These are phyloP conservation scores for Latrodectus geometricus DNA, from an alignment of 1,140 invertebrate genomes.

Conservation along the genomic window DNA sequence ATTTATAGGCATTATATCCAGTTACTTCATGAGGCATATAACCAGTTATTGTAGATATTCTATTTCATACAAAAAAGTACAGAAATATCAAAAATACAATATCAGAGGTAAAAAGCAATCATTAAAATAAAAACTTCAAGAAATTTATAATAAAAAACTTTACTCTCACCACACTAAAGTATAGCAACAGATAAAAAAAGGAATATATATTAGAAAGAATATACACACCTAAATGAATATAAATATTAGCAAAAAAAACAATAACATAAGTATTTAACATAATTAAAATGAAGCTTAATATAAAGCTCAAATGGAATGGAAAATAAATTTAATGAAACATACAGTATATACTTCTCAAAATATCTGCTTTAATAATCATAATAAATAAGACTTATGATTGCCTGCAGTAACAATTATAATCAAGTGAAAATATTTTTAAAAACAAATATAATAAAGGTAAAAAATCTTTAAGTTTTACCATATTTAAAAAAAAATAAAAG, in stretches of 20 bases:
- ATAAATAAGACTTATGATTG: too few relatives aligned
- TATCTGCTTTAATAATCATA: too few relatives aligned
- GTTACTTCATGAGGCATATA: slow-evolving; percentile 86
- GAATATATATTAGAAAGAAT: background rate
- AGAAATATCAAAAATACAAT: slow-evolving; percentile 20
- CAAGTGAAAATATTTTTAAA: too few relatives aligned
- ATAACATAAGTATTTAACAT: background rate
- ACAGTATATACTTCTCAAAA: background rate
- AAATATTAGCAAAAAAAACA: slow-evolving; percentile 4
- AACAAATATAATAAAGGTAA: too few relatives aligned
- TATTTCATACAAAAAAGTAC: slow-evolving; percentile 61
- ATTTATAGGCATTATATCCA: slow-evolving; percentile 83
- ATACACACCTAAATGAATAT: slow-evolving; percentile 3
- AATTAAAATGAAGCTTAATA: background rate
- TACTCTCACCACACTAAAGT: background rate
- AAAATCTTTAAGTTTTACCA: too few relatives aligned
- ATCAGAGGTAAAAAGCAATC: background rate
- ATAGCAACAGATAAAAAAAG: slow-evolving; percentile 4
- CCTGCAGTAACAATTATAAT: too few relatives aligned
- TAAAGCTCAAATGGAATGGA: too few relatives aligned
- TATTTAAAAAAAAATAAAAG: too few relatives aligned
- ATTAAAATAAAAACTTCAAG: background rate
- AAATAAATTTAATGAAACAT: too few relatives aligned
- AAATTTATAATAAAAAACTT: background rate
- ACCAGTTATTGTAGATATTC: slow-evolving; percentile 85